Conservation (phyloP, 1,140 invertebrate genomes). For the Phymastichus coffea region DNA sequence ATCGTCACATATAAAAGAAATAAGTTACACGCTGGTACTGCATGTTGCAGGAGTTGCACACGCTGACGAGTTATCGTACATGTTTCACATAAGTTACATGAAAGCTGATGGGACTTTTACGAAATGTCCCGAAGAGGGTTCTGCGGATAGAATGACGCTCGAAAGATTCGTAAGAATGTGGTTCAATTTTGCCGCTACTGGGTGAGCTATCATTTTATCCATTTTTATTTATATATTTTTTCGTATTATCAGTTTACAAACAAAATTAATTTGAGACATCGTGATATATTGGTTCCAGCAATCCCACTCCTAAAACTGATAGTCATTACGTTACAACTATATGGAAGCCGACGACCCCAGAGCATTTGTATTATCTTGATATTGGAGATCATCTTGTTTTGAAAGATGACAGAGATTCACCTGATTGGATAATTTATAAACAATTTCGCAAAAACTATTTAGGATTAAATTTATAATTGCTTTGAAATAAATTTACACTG, state of each 20-base stretch:
- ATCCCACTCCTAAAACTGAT: background rate
- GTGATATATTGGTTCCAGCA: background rate
- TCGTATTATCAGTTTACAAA: background rate
- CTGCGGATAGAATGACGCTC: constrained; percentile 2
- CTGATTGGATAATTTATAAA: background rate
- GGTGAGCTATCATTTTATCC: background rate
- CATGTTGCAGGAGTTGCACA: constrained; percentile 26
- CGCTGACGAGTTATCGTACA: constrained; percentile 11
- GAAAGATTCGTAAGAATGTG: constrained; percentile 26
- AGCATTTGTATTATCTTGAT: constrained; percentile 3
- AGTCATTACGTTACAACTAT: constrained; percentile 1
- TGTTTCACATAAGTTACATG: constrained; percentile 3
- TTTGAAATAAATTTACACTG: no score
- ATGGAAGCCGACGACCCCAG: background rate
- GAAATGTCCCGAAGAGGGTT: background rate
- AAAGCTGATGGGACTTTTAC: background rate
- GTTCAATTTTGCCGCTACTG: constrained; percentile 28
- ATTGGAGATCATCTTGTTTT: background rate
- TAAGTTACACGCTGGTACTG: background rate
- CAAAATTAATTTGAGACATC: no score
- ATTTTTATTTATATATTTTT: background rate
- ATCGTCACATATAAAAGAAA: background rate
- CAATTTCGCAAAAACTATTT: background rate
- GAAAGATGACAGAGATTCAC: background rate
- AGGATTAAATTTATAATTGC: no score